Conservation (phyloP, 2,113 vertebrate genomes). For the Elephantulus edwardii region DNA sequence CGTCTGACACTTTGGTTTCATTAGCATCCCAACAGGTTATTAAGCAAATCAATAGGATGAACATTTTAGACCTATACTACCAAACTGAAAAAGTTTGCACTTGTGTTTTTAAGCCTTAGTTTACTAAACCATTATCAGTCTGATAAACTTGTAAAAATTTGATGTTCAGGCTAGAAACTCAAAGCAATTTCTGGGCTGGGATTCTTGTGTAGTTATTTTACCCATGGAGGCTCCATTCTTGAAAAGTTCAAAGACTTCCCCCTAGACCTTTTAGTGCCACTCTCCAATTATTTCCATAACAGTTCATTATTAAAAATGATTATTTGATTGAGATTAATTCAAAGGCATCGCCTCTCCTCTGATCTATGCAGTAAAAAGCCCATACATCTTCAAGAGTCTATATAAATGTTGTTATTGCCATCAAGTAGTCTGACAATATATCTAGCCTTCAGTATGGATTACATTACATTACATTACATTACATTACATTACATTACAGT, state of each 20-base stretch:
- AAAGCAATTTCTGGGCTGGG: neutral
- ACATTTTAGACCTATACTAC: neutral
- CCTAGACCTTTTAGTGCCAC: neutral
- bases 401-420: neutral
- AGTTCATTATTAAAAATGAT: neutral
- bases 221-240: neutral
- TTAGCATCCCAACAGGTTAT: constrained; percentile 21
- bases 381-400: neutral
- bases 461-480: no score
- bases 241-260: neutral
- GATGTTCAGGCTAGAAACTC: neutral
- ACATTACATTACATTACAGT: no score
- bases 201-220: neutral
- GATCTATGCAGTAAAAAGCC: neutral
- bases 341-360: fast-evolving
- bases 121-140: neutral
- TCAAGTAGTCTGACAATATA: no score
- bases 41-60: neutral
- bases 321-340: neutral
- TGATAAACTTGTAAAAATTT: neutral
- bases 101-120: neutral
- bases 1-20: neutral
- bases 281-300: neutral
- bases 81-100: neutral
- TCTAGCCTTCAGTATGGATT: no score